Conservation (phyloP, 2,113 vertebrate species). For the Pedionomus torquatus region DNA sequence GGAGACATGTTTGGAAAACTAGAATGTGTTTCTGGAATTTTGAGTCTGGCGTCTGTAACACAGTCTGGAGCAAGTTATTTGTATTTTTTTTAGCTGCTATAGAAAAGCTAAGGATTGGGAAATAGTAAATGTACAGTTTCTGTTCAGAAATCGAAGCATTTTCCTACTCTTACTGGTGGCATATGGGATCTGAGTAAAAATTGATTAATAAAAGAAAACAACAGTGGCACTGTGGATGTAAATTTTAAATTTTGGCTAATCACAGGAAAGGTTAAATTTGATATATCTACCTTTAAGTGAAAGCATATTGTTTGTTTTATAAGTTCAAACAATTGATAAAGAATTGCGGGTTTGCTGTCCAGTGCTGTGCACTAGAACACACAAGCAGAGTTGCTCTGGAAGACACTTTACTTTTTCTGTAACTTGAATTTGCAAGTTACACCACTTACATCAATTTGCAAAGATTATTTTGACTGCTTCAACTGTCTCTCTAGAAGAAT, state of each 20-base stretch:
- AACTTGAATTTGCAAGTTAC: background rate
- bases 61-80: background rate
- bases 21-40: background rate
- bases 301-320: background rate
- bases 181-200: background rate
- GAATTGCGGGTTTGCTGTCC: background rate
- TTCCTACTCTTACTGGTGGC: background rate
- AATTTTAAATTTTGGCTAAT: background rate
- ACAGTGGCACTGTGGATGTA: background rate
- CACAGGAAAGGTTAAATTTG: background rate
- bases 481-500: background rate
- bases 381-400: background rate
- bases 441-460: background rate
- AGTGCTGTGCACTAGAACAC: background rate
- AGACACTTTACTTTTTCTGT: background rate
- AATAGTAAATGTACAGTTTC: background rate
- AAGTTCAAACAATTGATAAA: background rate
- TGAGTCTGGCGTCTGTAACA: background rate
- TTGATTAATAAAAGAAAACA: background rate
- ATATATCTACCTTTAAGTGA: background rate
- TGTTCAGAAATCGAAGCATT: background rate
- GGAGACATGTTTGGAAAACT: background rate
- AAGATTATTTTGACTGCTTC: background rate
- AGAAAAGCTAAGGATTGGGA: background rate
- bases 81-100: background rate